phyloP scores from a whole-genome alignment of 2,888 invertebrate species.

The Andricus quercusramuli region DNA sequence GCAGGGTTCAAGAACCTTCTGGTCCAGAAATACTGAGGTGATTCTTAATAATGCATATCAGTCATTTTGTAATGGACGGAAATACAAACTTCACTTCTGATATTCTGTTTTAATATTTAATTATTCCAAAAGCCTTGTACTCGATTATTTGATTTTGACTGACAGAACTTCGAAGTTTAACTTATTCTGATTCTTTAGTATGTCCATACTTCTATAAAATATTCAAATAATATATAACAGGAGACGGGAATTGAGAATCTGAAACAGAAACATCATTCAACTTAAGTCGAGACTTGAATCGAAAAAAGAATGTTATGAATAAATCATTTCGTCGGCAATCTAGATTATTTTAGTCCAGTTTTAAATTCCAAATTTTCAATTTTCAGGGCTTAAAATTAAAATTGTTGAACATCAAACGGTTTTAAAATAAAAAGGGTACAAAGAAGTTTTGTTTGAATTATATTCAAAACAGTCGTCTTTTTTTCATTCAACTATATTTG shows the following conservation, averaged over 20 bases:
- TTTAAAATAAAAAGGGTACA: no score
- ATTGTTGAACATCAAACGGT: no score
- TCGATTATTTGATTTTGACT: not conserved
- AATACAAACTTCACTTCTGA: conserved; percentile 25
- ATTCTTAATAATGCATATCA: conserved; percentile 28
- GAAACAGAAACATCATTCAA: not conserved
- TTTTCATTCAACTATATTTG: no score
- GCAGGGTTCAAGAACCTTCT: conserved; percentile 37
- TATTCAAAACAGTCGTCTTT: no score
- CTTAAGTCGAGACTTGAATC: not conserved
- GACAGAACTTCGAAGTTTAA: not conserved
- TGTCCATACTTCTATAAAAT: not conserved
- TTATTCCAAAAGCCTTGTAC: not conserved
- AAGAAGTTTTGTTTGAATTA: no score
- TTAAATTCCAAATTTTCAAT: no score
- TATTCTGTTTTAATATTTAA: not conserved
- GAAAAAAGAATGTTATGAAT: not conserved
- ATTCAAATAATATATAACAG: not conserved
- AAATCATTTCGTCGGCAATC: not conserved
- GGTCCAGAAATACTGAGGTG: conserved; percentile 34
- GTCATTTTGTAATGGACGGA: not conserved
- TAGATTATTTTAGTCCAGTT: no score
- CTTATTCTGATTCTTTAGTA: not conserved
- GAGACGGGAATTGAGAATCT: not conserved
- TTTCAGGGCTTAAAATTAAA: no score